These are phyloP conservation scores for Apamea crenata DNA, from an alignment of 2,888 invertebrate species.

Conservation along the genomic window DNA sequence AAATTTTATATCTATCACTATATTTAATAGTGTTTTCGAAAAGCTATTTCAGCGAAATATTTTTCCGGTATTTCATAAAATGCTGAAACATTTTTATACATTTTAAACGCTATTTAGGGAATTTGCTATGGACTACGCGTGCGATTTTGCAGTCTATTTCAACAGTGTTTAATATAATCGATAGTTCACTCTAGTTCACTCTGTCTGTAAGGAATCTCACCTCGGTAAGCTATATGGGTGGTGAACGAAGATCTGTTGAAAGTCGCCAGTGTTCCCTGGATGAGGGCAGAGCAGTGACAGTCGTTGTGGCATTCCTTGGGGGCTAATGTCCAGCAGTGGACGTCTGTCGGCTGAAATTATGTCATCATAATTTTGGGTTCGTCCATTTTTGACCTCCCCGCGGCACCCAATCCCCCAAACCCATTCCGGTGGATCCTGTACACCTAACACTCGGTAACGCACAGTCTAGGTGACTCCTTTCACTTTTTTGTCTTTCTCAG, in stretches of 20 bases:
- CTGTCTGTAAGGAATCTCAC: neutral
- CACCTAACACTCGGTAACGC: neutral
- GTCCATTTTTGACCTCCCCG: neutral
- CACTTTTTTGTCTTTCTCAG: neutral
- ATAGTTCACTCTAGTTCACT: neutral
- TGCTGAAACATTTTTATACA: conserved; percentile 54
- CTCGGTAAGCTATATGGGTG: neutral
- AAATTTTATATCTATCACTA: conserved; percentile 81
- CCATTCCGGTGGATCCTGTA: neutral
- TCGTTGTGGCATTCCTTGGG: neutral
- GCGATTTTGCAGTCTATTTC: conserved; percentile 17
- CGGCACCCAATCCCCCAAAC: neutral
- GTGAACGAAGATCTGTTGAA: neutral
- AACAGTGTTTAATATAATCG: conserved; percentile 8
- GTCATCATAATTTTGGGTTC: neutral
- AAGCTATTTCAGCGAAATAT: conserved; percentile 65
- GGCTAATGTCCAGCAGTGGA: neutral
- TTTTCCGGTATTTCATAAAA: conserved; percentile 60
- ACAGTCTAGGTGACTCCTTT: neutral
- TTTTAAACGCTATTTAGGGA: conserved; percentile 38
- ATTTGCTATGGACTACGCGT: conserved; percentile 25
- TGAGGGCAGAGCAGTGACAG: neutral
- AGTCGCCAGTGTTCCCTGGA: too few relatives aligned
- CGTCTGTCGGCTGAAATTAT: neutral
- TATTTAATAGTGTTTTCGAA: conserved; percentile 70